Evolutionary conservation across 1,140 invertebrate genomes (phyloP).

Genomic region (Cherax quadricarinatus): DNA sequence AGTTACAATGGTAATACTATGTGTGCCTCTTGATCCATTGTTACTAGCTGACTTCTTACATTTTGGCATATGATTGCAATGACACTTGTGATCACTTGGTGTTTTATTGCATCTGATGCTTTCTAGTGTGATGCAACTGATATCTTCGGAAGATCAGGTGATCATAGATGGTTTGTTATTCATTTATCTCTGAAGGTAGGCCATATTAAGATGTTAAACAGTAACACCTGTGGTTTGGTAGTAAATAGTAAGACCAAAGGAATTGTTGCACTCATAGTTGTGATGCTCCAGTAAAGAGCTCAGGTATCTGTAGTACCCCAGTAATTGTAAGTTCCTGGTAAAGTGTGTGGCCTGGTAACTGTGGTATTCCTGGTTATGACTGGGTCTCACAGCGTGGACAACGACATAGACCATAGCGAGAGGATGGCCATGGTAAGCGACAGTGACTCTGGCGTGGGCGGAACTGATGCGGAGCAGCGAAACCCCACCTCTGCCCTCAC

Average conservation of each 20-base stretch:
- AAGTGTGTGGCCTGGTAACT: slow-evolving; percentile 37
- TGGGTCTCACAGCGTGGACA: slow-evolving; percentile 66
- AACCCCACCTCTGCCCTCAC: slow-evolving; percentile 44
- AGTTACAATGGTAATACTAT: background rate
- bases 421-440: slow-evolving; percentile 69
- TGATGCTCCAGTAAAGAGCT: background rate
- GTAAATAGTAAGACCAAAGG: background rate
- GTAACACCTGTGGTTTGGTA: background rate
- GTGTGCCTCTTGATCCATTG: background rate
- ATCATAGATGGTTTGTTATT: background rate
- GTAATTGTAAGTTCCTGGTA: slow-evolving; percentile 23
- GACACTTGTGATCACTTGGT: background rate
- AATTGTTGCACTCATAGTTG: background rate
- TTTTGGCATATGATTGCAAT: background rate
- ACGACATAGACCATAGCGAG: slow-evolving; percentile 68
- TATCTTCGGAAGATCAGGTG: background rate
- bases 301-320: slow-evolving; percentile 24
- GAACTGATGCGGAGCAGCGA: slow-evolving; percentile 44
- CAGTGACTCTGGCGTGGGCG: slow-evolving; percentile 65
- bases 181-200: background rate
- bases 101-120: background rate
- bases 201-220: too few species aligned
- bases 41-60: background rate
- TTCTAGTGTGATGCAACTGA: background rate
- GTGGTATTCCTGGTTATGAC: slow-evolving; percentile 45